A percentile compares a stretch with the other conserved stretches of the same genome.
Evolutionary conservation across 2,888 invertebrate species (phyloP).

Genomic region (Anoplius nigerrimus): DNA sequence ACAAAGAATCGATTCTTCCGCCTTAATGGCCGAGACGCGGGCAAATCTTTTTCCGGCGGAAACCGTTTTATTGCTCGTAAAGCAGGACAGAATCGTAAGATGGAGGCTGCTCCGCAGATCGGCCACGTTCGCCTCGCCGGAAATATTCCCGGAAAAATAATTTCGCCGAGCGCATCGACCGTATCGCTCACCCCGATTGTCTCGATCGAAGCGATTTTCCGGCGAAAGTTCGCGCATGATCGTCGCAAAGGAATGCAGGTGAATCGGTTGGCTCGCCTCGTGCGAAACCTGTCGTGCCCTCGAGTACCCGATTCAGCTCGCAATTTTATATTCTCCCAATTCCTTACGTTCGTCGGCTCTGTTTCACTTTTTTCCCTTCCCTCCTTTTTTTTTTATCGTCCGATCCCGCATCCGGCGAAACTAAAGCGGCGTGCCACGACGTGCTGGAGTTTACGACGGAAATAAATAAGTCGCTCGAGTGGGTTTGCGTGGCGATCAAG

Average conservation of each 20-base stretch:
- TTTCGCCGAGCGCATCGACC: background rate
- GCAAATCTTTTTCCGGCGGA: constrained; percentile 23
- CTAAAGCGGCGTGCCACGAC: constrained; percentile 1
- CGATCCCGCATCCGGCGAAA: too few relatives aligned
- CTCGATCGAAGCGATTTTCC: too few relatives aligned
- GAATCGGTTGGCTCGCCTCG: background rate
- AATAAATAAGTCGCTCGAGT: constrained; percentile 43
- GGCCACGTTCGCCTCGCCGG: background rate
- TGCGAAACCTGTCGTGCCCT: too few relatives aligned
- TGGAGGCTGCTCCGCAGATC: background rate
- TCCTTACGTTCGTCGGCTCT: too few relatives aligned
- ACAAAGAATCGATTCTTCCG: constrained; percentile 26
- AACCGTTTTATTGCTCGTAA: constrained; percentile 39
- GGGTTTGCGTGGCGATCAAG: constrained; percentile 47
- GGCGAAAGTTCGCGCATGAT: background rate
- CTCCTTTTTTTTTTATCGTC: too few relatives aligned
- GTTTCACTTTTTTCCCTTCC: too few relatives aligned
- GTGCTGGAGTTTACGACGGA: constrained; percentile 34
- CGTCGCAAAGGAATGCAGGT: background rate
- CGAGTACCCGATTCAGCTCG: too few relatives aligned
- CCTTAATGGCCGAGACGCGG: constrained; percentile 24
- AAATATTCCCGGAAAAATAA: background rate
- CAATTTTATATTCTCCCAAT: too few relatives aligned
- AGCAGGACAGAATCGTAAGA: constrained; percentile 12
- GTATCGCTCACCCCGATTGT: background rate